These are phyloP conservation scores for Galaxea fascicularis DNA, from an alignment of 92 coral and sea anemone species.

Conservation along the genomic window DNA sequence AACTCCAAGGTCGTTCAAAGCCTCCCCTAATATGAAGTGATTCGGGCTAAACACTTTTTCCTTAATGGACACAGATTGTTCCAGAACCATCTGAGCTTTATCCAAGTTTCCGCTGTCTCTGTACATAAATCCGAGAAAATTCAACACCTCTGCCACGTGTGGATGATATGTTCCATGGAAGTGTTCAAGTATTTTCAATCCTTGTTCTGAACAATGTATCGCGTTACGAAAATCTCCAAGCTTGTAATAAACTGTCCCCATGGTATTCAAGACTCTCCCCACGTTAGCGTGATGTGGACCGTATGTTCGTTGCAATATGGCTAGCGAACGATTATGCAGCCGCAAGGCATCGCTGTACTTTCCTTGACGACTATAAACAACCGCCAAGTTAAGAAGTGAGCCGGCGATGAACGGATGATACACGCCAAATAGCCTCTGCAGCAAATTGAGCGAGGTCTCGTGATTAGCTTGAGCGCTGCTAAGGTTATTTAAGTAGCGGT, in stretches of 20 bases:
- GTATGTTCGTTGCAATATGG: slow-evolving; percentile 45
- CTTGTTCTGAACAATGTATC: slow-evolving; percentile 59
- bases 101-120: slow-evolving; percentile 71
- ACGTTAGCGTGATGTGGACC: slow-evolving; percentile 79
- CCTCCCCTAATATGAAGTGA: slow-evolving; percentile 72
- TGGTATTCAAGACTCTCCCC: slow-evolving; percentile 74
- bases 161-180: slow-evolving; percentile 78
- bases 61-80: slow-evolving; percentile 68
- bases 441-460: slow-evolving; percentile 63
- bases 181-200: slow-evolving; percentile 70
- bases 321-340: slow-evolving; percentile 72
- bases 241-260: slow-evolving; percentile 67
- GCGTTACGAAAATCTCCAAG: slow-evolving; percentile 70
- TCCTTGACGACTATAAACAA: slow-evolving; percentile 76
- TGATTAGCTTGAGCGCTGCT: slow-evolving; percentile 60
- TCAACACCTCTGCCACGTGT: slow-evolving; percentile 85
- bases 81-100: slow-evolving; percentile 64
- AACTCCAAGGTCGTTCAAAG: slow-evolving; percentile 85
- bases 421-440: slow-evolving; percentile 47
- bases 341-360: slow-evolving; percentile 38
- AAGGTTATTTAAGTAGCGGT: slow-evolving; percentile 79
- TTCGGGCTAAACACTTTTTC: slow-evolving; percentile 66
- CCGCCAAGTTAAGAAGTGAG: slow-evolving; percentile 79
- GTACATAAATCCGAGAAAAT: slow-evolving; percentile 81
- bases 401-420: slow-evolving; percentile 69